Evolutionary conservation across 64 coral and sea anemone genomes (phyloP), one percentile per base, ranked within the genome.

Genomic region (Pocillopora damicornis): DNA sequence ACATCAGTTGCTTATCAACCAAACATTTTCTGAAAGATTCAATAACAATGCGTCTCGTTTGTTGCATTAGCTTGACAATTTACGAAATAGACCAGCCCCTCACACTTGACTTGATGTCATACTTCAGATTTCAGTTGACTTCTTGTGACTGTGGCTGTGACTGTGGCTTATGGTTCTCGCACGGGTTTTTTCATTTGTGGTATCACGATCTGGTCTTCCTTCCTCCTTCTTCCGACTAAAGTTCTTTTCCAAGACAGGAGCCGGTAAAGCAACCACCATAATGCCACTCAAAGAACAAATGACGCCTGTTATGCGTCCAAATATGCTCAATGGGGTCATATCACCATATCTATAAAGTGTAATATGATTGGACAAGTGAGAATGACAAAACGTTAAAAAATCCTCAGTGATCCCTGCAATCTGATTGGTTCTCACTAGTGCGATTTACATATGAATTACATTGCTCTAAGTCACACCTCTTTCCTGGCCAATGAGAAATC

Each of bases 201-300:
- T 12, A 15, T 9, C 65, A 6, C 11, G 63, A 58, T 85, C 65
- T 22, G 81, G 81, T 22, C 81, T 73, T 13, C 81, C 81, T 85
- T 72, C 81, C 23, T 93, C 74, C 2, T 86, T 83, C 75, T 94
- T 95, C 23, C 75, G 75, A 35, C 82, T 99, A 63, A 93, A 92
- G 79, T 92, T 94, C 75, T 95, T 99, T 78, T 99, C 93, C 17
- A 99, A 45, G 30, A 99, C 93, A 0, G 97, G 97, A 20, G 97
- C 97, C 15, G 93, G 93, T 72, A 99, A 93, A 58, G 97, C 97
- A 3, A 99, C 93, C 13, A 99, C 84, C 74, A 99, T 75, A 22
- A 99, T 95, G 0, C 97, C 97, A 68, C 97, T 99, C 23, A 99
- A 78, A 17, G 97, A 99, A 71, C 97, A 99, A 20, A 99, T 12